Evolutionary conservation across 2,888 invertebrate species (phyloP), one percentile per base, ranked within the genome.

Genomic region (Auanema sp.): DNA sequence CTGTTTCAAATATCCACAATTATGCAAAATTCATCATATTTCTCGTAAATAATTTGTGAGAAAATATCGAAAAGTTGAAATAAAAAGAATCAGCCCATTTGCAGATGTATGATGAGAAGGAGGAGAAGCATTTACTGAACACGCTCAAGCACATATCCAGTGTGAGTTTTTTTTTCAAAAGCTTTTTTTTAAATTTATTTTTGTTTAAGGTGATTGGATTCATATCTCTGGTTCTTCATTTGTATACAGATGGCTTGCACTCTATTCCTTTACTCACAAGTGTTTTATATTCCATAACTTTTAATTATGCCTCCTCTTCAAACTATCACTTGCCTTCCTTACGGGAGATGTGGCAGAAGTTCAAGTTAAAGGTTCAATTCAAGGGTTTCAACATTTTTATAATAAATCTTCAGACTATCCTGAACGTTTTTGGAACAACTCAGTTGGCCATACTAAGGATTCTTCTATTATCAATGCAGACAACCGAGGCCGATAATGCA

Each of bases 381-480:
- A 33, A 5, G 8, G 10, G 21, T 16, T 47, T 47, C 4, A 21
- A 47, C 10, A 47, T 47, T 47, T 47, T 6, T 18, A 3, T 5
- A 47, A 47, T 3, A 5, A 18, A 12, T 4, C 33, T 54, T 25
- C 43, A 60, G 60, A 60, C 60, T 12, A 43, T 60, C 18, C 33
- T 60, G 16, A 53, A 54, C 14, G 60, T 60, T 25, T 60, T 60
- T 16, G 60, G 60, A n/a, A 60, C 60, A 6, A 60, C 60, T 1
- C 54, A 60, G 18, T 49, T 60, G n/a, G 60, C 60, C 5, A 16
- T 53, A 1, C 18, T 60, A n/a, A 23, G 60, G 24, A 41, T 60
- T 16, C 54, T 47, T n/a, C 14, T 60, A 41, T 47, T 60, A 16
- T 60, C 60, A 8, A 18, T 60, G 5, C 60, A 60, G 25, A 51